Conservation (phyloP, 2,797 vertebrate genomes). For the Cyprinodon diabolis region DNA sequence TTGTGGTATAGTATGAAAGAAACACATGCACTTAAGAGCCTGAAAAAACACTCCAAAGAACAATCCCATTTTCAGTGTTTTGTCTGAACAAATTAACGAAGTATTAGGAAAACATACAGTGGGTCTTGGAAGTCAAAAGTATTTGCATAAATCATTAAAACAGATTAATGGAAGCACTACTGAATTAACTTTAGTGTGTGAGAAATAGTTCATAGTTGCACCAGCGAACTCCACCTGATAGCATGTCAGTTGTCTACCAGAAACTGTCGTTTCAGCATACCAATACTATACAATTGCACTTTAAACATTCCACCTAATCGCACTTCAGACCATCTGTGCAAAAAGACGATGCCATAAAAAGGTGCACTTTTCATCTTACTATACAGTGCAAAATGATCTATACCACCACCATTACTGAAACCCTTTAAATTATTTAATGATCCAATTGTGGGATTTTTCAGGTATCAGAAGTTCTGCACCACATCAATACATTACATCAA, state of each 20-base stretch:
- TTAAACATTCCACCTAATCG: slow-evolving; percentile 62
- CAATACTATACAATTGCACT: slow-evolving; percentile 36
- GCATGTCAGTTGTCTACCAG: slow-evolving; percentile 14
- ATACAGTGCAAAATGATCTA: slow-evolving; percentile 54
- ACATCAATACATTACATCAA: slow-evolving; percentile 16
- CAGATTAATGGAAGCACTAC: slow-evolving; percentile 64
- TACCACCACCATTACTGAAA: slow-evolving; percentile 27
- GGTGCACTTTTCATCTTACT: slow-evolving; percentile 39
- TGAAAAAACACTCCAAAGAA: slow-evolving; percentile 16
- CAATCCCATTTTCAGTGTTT: slow-evolving; percentile 36
- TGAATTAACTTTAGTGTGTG: slow-evolving; percentile 34
- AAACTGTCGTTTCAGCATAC: slow-evolving; percentile 30
- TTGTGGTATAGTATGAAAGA: slow-evolving; percentile 20
- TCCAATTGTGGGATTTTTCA: slow-evolving; percentile 45
- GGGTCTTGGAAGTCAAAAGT: background rate
- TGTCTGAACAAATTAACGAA: slow-evolving; percentile 19
- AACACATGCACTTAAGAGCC: slow-evolving; percentile 62
- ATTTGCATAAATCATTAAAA: slow-evolving; percentile 14
- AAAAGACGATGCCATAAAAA: slow-evolving; percentile 37
- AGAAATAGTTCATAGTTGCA: slow-evolving; percentile 15
- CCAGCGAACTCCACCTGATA: slow-evolving; percentile 8
- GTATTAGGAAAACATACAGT: slow-evolving; percentile 24
- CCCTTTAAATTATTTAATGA: slow-evolving; percentile 11
- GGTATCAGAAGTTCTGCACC: slow-evolving; percentile 18
- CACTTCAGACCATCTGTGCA: slow-evolving; percentile 62